Base-by-base conservation (phyloP, 2,797 vertebrate species). In the Enoplosus armatus region DNA sequence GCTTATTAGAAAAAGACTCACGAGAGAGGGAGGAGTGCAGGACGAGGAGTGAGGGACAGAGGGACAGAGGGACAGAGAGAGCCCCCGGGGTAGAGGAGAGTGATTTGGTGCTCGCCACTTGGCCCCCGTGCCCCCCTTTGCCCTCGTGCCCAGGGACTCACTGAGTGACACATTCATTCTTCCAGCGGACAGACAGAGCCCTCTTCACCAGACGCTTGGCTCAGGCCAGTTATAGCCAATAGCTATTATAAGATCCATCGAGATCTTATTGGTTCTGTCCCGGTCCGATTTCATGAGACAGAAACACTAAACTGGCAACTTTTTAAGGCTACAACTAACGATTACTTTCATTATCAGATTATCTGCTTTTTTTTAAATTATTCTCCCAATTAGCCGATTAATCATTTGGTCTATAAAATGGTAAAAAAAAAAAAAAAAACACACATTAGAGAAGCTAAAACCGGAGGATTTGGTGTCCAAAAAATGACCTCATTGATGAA, bases 51-150 rank as follows among this genome's bases (percentile, higher is more conserved):
- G 83, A 43, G 55, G 71, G 85, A 77, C 55, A 60, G 80, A 86
- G 77, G 88, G 85, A 78, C 55, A 56, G 80, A 85, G 76, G n/a
- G n/a, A n/a, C n/a, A 89, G 82, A 84, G 90, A n/a, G n/a, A n/a
- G n/a, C n/a, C 91, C 91, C 82, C 77, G 0, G 90, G 90, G 88
- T 78, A 87, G 81, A 85, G 70, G 83, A 89, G 90, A 90, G 92
- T 88, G 92, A 94, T 92, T 91, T 93, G 97, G 96, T 96, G 84
- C 85, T 89, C 73, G 64, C 90, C 87, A 90, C 89, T 93, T 94
- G 88, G 84, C 90, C 92, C 92, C 86, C 66, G 15, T 87, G 83
- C 83, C 89, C 92, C 89, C 78, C 83, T 80, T 66, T 90, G 92
- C 92, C 92, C 92, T 91, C 53, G 66, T 93, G 91, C 91, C 92